Evolutionary conservation across 2,888 invertebrate genomes (phyloP), one percentile per base, ranked within the genome.

Genomic region (Polydesmus complanatus): DNA sequence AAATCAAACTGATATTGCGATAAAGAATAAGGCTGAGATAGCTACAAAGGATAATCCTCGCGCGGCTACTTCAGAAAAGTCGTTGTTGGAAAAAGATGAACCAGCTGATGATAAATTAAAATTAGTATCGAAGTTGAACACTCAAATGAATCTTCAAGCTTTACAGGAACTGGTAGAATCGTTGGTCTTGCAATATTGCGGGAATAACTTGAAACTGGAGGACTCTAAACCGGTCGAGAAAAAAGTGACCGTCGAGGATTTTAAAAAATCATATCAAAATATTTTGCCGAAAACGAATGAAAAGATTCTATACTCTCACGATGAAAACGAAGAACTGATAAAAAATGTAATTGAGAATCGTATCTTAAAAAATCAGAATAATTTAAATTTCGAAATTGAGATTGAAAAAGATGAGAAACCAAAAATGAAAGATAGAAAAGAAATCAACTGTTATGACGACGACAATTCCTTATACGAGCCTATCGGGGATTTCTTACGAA

Each of bases 121-220:
- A 37, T 14, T 14, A 37, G 14, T 14, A 37, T 14, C 37, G 14
- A 37, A 37, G 14, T 14, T 37, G 14, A 37, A 51, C 5, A 19
- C 51, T 27, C 54, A 60, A 27, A 49, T 60, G 54, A 55, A 60
- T 25, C 27, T 60, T 14, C 47, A 60, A 19, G 54, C 60, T 21
- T 53, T 60, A 3, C 60, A 60, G 11, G 60, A 60, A 18, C 49
- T 60, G 3, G 60, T 60, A n/a, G 60, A 60, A 25, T 55, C 60
- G 3, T 37, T 60, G 26, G 60, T 60, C 1, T 23, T 47, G 22
- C 60, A 54, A 26, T 60, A 60, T 22, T 60, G 60, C 51, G n/a
- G 19, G 5, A 8, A 8, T 19, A 51, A n/a, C 8, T 51, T 8
- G 5, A 57, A 57, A 48, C n/a, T 57, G 49, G 57, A 57, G 11